Evolutionary conservation across 2,888 invertebrate species (phyloP).

Genomic region (Corythucha ciliata): DNA sequence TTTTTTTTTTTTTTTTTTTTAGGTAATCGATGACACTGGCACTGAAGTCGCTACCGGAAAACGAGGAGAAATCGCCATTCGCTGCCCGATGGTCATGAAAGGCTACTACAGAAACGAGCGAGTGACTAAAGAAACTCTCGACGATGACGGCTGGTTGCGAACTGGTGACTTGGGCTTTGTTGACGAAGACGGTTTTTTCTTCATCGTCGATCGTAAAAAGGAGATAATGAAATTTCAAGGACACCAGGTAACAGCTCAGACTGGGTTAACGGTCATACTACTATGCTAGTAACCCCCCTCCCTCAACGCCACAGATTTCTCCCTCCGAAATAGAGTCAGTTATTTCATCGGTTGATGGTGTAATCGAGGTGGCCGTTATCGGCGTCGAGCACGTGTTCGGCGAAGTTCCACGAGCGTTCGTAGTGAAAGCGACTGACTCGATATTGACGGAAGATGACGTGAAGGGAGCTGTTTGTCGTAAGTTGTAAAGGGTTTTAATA

Average conservation of each 20-base stretch:
- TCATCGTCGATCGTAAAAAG: constrained; percentile 73
- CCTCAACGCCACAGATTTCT: too few relatives aligned
- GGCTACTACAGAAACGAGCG: constrained; percentile 66
- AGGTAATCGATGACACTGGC: constrained; percentile 41
- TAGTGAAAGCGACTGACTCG: too few relatives aligned
- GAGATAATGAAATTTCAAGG: constrained; percentile 87
- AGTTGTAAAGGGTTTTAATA: too few relatives aligned
- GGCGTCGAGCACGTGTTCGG: constrained; percentile 66
- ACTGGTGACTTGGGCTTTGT: constrained; percentile 77
- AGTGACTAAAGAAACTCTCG: constrained; percentile 55
- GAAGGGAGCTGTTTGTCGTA: too few relatives aligned
- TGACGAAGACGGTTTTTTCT: constrained; percentile 65
- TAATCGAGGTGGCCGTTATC: constrained; percentile 72
- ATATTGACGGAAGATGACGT: too few relatives aligned
- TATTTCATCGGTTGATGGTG: constrained; percentile 56
- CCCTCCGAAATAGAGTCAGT: constrained; percentile 84
- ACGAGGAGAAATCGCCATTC: constrained; percentile 75
- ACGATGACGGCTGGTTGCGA: constrained; percentile 64
- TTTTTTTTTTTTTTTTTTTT: too few relatives aligned
- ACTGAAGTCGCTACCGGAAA: constrained; percentile 52
- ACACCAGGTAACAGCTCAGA: constrained; percentile 51
- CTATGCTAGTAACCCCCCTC: too few relatives aligned
- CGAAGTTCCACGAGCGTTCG: constrained; percentile 64
- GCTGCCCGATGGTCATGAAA: constrained; percentile 73
- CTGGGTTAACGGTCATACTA: too few relatives aligned